Conservation (phyloP, 2,797 vertebrate genomes). For the Zenarchopterus dispar region DNA sequence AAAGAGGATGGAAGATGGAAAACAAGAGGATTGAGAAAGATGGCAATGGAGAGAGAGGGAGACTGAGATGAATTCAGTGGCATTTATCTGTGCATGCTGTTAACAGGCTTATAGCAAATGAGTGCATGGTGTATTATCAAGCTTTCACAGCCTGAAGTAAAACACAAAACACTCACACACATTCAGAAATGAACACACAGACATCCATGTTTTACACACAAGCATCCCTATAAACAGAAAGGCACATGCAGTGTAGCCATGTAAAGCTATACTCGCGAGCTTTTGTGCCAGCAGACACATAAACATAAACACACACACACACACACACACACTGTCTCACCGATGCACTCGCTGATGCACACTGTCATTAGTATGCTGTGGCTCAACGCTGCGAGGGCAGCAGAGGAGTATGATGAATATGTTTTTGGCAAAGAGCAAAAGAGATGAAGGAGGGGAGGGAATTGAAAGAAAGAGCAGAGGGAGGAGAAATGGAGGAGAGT, state of each 20-base stretch:
- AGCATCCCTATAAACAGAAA: constrained; percentile 22
- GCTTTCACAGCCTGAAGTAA: constrained; percentile 70
- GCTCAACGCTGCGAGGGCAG: constrained; percentile 72
- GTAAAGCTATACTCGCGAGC: constrained; percentile 44
- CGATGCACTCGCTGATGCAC: constrained; percentile 42
- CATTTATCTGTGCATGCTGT: constrained; percentile 67
- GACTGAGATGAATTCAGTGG: constrained; percentile 57
- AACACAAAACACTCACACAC: constrained; percentile 51
- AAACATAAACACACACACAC: constrained; percentile 54
- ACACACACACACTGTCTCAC: constrained; percentile 46
- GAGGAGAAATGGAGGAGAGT: constrained; percentile 41
- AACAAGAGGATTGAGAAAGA: constrained; percentile 12
- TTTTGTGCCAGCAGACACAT: constrained; percentile 58
- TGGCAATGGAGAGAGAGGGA: constrained; percentile 7
- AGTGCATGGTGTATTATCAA: constrained; percentile 76
- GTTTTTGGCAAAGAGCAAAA: constrained; percentile 77
- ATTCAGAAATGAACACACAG: constrained; percentile 49
- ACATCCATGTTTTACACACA: constrained; percentile 27
- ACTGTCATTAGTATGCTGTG: constrained; percentile 74
- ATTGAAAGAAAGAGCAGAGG: constrained; percentile 64
- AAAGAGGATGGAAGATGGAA: constrained; percentile 26
- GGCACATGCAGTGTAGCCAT: constrained; percentile 23
- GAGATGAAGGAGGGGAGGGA: constrained; percentile 65
- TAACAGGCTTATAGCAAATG: constrained; percentile 82
- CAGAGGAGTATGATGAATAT: constrained; percentile 80